These are phyloP conservation scores for Aporrectodea caliginosa DNA, from an alignment of 1,140 invertebrate genomes.

Conservation along the genomic window DNA sequence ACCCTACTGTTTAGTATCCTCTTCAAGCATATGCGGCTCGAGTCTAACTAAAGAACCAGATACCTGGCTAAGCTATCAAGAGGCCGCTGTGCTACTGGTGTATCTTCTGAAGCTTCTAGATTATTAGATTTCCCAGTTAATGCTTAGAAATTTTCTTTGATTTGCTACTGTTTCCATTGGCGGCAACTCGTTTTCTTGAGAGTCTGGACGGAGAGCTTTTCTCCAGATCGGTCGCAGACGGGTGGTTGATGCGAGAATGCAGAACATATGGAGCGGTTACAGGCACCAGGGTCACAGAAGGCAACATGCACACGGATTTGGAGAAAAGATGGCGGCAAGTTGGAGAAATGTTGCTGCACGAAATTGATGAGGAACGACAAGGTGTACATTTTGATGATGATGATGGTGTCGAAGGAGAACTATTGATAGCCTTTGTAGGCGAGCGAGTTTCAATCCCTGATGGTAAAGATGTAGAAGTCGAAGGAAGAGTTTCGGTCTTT, in stretches of 20 bases:
- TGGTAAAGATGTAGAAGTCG: background rate
- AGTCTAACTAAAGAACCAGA: too few relatives aligned
- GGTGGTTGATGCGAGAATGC: background rate
- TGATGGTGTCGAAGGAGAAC: background rate
- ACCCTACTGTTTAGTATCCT: too few relatives aligned
- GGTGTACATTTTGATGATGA: background rate
- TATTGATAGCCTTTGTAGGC: too few relatives aligned
- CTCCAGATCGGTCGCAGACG: background rate
- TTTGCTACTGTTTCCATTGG: background rate
- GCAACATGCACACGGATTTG: background rate
- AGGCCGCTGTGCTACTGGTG: too few relatives aligned
- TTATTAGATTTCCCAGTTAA: too few relatives aligned
- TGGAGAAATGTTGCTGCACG: background rate
- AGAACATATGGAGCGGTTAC: background rate
- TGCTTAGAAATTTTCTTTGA: background rate
- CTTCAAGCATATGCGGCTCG: too few relatives aligned
- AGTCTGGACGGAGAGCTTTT: background rate
- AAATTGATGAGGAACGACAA: background rate
- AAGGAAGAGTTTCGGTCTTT: background rate
- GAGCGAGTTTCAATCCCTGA: background rate
- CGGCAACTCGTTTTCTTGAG: background rate
- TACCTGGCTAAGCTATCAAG: too few relatives aligned
- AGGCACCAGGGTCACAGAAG: background rate
- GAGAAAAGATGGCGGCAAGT: background rate
- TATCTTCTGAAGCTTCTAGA: too few relatives aligned